phyloP scores from a whole-genome alignment of 2,888 invertebrate species.

The Parascotia fuliginaria region DNA sequence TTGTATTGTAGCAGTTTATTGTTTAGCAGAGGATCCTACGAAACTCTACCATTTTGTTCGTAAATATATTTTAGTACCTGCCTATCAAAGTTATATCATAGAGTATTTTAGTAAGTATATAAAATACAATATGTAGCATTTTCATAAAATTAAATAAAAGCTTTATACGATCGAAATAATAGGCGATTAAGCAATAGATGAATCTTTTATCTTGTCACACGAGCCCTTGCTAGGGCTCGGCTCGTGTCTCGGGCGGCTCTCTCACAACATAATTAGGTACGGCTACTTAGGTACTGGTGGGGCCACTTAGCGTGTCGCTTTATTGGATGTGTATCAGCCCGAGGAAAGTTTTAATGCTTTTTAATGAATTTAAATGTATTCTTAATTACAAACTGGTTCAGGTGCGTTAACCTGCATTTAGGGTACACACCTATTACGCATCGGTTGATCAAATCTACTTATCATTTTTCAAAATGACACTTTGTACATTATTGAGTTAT shows the following conservation, averaged over 20 bases:
- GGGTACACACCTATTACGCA: slow-evolving; percentile 41
- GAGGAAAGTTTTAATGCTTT: slow-evolving; percentile 77
- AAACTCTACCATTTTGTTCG: no score
- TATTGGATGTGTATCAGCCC: slow-evolving; percentile 62
- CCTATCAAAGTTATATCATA: no score
- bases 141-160: no score
- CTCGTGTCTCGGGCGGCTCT: slow-evolving; percentile 1
- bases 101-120: no score
- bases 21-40: no score
- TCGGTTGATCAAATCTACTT: slow-evolving; percentile 33
- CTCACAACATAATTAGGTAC: slow-evolving; percentile 42
- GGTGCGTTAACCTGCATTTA: slow-evolving; percentile 73
- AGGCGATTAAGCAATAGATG: not conserved
- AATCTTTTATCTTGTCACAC: not conserved
- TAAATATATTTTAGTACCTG: no score
- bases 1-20: no score
- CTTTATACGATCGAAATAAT: no score
- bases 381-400: slow-evolving; percentile 83
- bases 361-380: slow-evolving; percentile 83
- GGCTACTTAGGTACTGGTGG: slow-evolving; percentile 57
- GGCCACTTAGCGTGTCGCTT: slow-evolving; percentile 58
- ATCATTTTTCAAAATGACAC: slow-evolving; percentile 29
- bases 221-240: slow-evolving; percentile 1
- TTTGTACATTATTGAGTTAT: slow-evolving; percentile 6
- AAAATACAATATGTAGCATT: no score